phyloP scores from a whole-genome alignment of 2,888 invertebrate genomes.

The Slavum lentiscoides region DNA sequence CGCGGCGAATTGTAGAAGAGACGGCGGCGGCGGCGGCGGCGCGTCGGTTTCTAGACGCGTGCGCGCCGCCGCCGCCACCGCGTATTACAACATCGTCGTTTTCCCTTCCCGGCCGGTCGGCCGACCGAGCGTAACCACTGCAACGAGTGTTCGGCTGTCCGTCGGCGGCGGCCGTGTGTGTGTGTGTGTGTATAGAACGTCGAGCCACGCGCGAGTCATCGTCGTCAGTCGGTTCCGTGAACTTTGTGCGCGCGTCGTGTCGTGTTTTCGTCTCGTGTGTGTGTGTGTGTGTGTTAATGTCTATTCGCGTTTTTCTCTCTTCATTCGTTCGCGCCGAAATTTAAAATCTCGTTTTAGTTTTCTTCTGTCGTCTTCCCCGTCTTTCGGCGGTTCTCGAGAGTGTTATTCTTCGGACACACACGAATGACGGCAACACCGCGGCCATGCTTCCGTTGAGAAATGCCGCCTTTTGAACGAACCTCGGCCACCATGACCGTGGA shows the following conservation, averaged over 20 bases:
- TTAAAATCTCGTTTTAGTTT: not conserved
- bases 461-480: conserved; percentile 45
- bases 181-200: too few species aligned
- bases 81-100: not conserved
- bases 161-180: not conserved
- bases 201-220: conserved; percentile 42
- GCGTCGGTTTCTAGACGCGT: conserved; percentile 36
- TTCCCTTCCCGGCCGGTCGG: conserved; percentile 20
- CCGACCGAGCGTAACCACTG: not conserved
- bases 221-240: conserved; percentile 22
- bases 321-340: not conserved
- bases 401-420: too few species aligned
- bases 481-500: conserved; percentile 40
- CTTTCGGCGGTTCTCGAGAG: not conserved
- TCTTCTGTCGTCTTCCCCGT: not conserved
- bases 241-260: not conserved
- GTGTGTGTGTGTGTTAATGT: not conserved
- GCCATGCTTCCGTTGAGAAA: conserved; percentile 13
- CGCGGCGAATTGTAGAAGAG: conserved; percentile 22
- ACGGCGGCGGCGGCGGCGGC: conserved; percentile 3
- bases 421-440: not conserved
- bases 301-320: not conserved
- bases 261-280: not conserved
- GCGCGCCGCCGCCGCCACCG: conserved; percentile 10
- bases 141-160: not conserved